Percentiles rank a stretch among this genome's conserved stretches.
phyloP scores from a whole-genome alignment of 2,888 invertebrate genomes.

The Diaperis boleti region DNA sequence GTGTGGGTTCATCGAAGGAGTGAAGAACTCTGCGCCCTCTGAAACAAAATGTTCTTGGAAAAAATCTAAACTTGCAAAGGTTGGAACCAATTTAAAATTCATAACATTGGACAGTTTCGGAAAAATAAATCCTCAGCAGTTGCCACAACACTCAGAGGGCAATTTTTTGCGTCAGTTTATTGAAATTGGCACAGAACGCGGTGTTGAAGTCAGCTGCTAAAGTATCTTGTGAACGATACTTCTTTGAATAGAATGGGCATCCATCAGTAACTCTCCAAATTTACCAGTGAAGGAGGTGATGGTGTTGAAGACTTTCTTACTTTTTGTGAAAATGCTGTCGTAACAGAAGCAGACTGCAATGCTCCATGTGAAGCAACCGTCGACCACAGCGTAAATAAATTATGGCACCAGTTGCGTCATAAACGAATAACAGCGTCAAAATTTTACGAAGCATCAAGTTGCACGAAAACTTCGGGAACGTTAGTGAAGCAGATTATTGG shows the following conservation, averaged over 20 bases:
- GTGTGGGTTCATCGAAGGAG: conserved; percentile 17
- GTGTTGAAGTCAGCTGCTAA: no score
- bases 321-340: no score
- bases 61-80: neutral
- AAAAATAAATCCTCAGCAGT: no score
- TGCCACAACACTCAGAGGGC: no score
- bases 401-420: neutral
- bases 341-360: neutral
- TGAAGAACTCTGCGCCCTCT: conserved; percentile 15
- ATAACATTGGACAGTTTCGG: no score
- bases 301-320: no score
- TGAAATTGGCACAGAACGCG: no score
- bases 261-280: no score
- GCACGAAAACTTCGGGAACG: neutral
- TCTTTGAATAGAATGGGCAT: neutral
- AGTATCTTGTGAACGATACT: neutral
- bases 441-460: neutral
- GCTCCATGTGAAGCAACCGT: neutral
- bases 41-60: neutral
- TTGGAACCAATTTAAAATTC: no score
- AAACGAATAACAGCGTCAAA: neutral
- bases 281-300: no score
- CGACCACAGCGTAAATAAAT: neutral
- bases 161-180: no score
- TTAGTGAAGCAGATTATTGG: neutral